Evolutionary conservation across 2,888 invertebrate genomes (phyloP), one percentile per base, ranked within the genome.

Genomic region (Camptogramma bilineatum): DNA sequence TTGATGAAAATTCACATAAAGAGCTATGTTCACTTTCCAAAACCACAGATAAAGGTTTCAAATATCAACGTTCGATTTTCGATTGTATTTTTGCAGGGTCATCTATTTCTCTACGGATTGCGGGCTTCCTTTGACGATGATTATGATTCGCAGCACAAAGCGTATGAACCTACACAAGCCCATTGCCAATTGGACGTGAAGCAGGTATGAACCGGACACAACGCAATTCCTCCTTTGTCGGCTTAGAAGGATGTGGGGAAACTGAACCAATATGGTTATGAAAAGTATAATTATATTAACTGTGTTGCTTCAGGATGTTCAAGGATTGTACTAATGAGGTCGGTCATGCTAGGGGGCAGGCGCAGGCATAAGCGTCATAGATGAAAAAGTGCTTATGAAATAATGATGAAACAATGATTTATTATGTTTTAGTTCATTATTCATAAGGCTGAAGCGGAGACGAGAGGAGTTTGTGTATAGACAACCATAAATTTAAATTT

Each of bases 81-180:
- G n/a, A 28, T 28, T 28, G 28, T 28, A 3, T 39, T 39, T n/a
- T n/a, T n/a, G n/a, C n/a, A n/a, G n/a, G n/a, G n/a, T 28, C 28
- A 28, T 28, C 28, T 42, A 53, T 24, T 44, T 53, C n/a, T 47
- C 13, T 19, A 50, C 50, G 7, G 54, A 53, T 3, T 51, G 53
- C 19, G 53, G 44, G 8, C 16, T 34, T 24, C 46, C 44, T 55
- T 60, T 64, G 13, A 64, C 44, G 4, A 64, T 64, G n/a, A 64
- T 64, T 3, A 64, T 52, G 9, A 64, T 64, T 8, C 64, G 60
- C 52, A 64, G 52, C 10, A 64, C 42, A 18, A 64, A 60, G 5
- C 56, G 52, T 21, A 64, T 56, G 9, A 64, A 64, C 52, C 64
- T 53, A 19, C 65, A 65, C 57, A 65, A 39, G 52, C 61, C 65